Evolutionary conservation across 2,888 invertebrate genomes (phyloP).

Genomic region (Eupeodes latifasciatus): DNA sequence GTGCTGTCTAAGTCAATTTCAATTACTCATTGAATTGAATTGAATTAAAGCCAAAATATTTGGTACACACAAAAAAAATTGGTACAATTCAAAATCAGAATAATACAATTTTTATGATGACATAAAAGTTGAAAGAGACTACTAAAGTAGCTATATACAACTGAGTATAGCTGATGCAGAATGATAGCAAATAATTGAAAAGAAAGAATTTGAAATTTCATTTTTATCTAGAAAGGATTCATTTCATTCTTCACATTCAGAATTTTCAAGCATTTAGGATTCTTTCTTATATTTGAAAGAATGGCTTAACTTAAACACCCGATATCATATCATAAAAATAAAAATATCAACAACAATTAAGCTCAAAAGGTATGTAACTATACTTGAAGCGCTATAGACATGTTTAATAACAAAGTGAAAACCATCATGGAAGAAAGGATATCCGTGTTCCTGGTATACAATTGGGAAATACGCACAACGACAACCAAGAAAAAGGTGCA

Average conservation of each 20-base stretch:
- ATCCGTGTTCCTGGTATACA: background rate
- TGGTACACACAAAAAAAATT: too few relatives aligned
- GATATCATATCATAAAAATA: background rate
- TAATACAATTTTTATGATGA: too few relatives aligned
- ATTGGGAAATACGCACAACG: background rate
- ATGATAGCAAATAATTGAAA: background rate
- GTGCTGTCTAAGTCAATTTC: too few relatives aligned
- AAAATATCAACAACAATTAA: background rate
- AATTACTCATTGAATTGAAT: too few relatives aligned
- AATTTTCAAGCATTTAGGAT: background rate
- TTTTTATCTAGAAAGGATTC: constrained; percentile 1
- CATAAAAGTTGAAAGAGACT: too few relatives aligned
- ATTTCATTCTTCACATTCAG: background rate
- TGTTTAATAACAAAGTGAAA: background rate
- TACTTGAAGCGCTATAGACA: background rate
- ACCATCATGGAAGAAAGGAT: background rate
- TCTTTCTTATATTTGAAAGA: background rate
- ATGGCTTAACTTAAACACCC: background rate
- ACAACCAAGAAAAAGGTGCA: background rate
- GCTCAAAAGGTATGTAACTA: background rate
- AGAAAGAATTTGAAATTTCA: background rate
- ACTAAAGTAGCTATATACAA: too few relatives aligned
- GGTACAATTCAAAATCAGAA: too few relatives aligned
- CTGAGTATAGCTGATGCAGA: too few relatives aligned
- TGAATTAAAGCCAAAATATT: too few relatives aligned